These are phyloP conservation scores for Diarsia brunnea DNA, from an alignment of 2,888 invertebrate genomes.

Conservation along the genomic window DNA sequence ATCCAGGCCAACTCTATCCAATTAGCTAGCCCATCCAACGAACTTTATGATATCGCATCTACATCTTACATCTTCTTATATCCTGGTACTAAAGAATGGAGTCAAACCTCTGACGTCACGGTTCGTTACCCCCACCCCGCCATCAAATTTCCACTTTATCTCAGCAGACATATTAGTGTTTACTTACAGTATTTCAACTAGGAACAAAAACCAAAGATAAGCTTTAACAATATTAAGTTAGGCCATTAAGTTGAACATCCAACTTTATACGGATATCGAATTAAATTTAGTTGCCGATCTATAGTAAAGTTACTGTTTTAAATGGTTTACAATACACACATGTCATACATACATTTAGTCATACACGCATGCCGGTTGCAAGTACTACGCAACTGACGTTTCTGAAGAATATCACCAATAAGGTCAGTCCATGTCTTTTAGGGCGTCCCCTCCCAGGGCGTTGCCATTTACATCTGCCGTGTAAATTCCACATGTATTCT, in stretches of 20 bases:
- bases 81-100: conserved; percentile 65
- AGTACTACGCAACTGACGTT: too few relatives aligned
- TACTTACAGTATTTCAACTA: conserved; percentile 4
- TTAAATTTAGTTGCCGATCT: background rate
- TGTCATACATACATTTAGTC: too few relatives aligned
- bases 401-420: too few relatives aligned
- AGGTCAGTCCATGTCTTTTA: too few relatives aligned
- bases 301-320: too few relatives aligned
- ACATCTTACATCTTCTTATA: conserved; percentile 49
- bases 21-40: conserved; percentile 56
- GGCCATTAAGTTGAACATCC: background rate
- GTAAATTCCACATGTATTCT: too few relatives aligned
- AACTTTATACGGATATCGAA: background rate
- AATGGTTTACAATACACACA: too few relatives aligned
- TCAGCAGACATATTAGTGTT: background rate
- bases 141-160: conserved; percentile 81
- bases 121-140: conserved; percentile 77
- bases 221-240: background rate
- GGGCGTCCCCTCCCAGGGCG: too few relatives aligned
- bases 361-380: too few relatives aligned
- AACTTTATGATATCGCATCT: conserved; percentile 41
- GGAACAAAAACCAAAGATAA: background rate
- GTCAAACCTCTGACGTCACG: conserved; percentile 76
- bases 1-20: conserved; percentile 36
- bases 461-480: background rate